Evolutionary conservation across 92 coral and sea anemone species (phyloP).

Genomic region (Hydrozoanthus gracilis): DNA sequence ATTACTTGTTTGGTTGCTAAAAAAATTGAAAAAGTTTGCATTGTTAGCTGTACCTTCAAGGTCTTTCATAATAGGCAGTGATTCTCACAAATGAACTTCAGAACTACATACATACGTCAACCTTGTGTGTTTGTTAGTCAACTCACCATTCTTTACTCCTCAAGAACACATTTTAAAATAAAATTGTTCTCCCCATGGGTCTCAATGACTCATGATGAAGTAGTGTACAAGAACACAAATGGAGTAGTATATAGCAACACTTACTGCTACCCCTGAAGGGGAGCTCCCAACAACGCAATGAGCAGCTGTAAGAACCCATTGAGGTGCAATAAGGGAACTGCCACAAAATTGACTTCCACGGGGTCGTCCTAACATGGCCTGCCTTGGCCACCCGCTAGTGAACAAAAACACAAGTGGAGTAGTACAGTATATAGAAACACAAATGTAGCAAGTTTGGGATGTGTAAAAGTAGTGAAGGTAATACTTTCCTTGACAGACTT

Average conservation of each 20-base stretch:
- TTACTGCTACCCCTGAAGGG: background rate
- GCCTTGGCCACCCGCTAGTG: no score
- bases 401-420: no score
- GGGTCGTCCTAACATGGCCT: no score
- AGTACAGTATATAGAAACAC: background rate
- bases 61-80: background rate
- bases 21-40: no score
- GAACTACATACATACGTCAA: background rate
- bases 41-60: background rate
- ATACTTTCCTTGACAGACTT: background rate
- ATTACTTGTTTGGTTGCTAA: no score
- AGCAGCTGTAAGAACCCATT: background rate
- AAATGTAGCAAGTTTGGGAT: slow-evolving; percentile 7
- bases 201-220: background rate
- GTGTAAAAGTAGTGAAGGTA: background rate
- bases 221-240: background rate
- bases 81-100: background rate
- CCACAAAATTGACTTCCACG: no score
- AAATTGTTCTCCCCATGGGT: background rate
- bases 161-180: background rate
- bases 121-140: background rate
- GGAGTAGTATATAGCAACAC: background rate
- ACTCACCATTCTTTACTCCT: background rate
- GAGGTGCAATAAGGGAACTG: no score
- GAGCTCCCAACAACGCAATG: background rate